phyloP scores from a whole-genome alignment of 2,113 vertebrate species.

The Rhegmatorhina hoffmannsi region DNA sequence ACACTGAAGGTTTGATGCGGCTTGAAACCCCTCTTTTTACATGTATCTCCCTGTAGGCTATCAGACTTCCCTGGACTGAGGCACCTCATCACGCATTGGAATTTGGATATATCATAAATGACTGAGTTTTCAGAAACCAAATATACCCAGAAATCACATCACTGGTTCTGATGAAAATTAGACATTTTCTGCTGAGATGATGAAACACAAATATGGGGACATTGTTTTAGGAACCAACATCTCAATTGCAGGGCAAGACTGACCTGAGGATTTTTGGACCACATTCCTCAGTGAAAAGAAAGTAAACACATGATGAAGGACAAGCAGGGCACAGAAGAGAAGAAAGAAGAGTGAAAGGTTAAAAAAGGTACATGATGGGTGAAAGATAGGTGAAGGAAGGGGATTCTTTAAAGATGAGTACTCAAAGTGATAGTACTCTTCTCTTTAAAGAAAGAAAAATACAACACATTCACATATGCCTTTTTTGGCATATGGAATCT shows the following conservation, averaged over 20 bases:
- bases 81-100: neutral
- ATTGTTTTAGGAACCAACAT: neutral
- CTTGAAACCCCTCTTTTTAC: neutral
- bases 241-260: neutral
- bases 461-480: neutral
- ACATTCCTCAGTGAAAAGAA: neutral
- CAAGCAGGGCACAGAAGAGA: neutral
- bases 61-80: neutral
- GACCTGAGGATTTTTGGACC: neutral
- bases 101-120: neutral
- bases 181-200: neutral
- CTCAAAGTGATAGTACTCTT: neutral
- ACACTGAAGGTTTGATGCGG: neutral
- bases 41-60: neutral
- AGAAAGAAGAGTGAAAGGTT: neutral
- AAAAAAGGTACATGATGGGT: neutral
- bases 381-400: neutral
- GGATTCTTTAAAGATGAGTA: neutral
- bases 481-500: neutral
- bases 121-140: neutral
- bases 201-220: neutral
- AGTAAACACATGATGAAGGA: neutral
- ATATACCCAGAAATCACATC: neutral
- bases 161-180: neutral
- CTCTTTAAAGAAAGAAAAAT: neutral